Evolutionary conservation across 2,113 vertebrate genomes (phyloP).

Genomic region (Embiotoca jacksoni): DNA sequence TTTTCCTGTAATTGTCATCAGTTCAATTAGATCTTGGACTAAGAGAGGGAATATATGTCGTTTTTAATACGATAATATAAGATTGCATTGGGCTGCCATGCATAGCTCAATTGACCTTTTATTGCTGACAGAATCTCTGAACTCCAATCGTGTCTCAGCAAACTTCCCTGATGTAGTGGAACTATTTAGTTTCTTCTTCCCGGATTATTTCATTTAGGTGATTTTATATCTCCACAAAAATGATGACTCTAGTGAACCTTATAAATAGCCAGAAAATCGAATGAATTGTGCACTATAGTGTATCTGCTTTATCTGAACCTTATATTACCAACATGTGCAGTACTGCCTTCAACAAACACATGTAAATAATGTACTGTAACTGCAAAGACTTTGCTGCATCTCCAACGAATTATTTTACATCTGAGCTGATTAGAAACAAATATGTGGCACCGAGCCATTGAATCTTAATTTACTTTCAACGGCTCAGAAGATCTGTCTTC

Average conservation of each 20-base stretch:
- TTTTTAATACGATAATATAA: constrained; percentile 55
- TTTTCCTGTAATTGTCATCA: constrained; percentile 26
- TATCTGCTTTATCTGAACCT: background rate
- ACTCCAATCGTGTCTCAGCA: constrained; percentile 59
- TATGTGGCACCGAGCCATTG: background rate
- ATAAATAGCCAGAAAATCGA: constrained; percentile 21
- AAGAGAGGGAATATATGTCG: constrained; percentile 42
- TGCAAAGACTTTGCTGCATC: background rate
- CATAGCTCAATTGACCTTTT: constrained; percentile 80
- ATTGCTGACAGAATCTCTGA: constrained; percentile 72
- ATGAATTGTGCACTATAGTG: background rate
- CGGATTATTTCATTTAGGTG: background rate
- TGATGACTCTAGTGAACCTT: background rate
- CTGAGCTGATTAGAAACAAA: constrained; percentile 6
- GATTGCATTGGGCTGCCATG: constrained; percentile 78
- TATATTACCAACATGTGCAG: background rate
- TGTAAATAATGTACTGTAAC: background rate
- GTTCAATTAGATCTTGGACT: constrained; percentile 43
- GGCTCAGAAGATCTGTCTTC: background rate
- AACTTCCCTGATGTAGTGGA: constrained; percentile 58
- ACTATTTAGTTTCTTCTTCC: constrained; percentile 20
- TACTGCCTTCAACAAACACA: constrained; percentile 9
- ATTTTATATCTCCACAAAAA: background rate
- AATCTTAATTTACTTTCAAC: background rate
- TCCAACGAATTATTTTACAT: constrained; percentile 19